Conservation (phyloP, 1,140 invertebrate genomes). For the Pteromalus puparum region DNA sequence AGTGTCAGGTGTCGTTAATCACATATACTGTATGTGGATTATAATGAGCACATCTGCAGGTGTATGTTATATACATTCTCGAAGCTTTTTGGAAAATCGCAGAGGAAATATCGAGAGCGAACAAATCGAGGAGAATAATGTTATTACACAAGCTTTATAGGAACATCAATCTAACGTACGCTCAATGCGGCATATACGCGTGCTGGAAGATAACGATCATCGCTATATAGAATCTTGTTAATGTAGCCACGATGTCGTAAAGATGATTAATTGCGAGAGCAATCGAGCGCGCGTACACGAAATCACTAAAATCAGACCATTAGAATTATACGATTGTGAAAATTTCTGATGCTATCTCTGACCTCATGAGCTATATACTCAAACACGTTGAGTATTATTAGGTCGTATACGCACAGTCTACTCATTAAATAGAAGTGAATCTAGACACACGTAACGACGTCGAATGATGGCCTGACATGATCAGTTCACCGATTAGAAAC, state of each 20-base stretch:
- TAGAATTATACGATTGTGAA: slow-evolving; percentile 8
- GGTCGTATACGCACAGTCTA: not conserved
- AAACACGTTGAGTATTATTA: not conserved
- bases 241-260: not conserved
- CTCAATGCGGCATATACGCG: not conserved
- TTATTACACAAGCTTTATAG: not conserved
- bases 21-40: too few species aligned
- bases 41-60: too few species aligned
- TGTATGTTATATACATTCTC: too few species aligned
- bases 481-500: not conserved
- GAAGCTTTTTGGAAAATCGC: not conserved
- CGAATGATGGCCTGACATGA: not conserved
- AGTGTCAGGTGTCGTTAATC: too few species aligned
- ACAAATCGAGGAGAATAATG: not conserved
- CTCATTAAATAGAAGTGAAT: not conserved
- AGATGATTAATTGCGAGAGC: slow-evolving; percentile 14
- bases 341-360: slow-evolving; percentile 2
- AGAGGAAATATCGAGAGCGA: not conserved
- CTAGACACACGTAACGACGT: not conserved
- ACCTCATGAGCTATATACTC: not conserved
- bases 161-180: slow-evolving; percentile 1
- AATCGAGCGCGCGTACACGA: not conserved
- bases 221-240: not conserved
- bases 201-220: not conserved
- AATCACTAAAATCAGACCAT: not conserved